phyloP scores from a whole-genome alignment of 2,797 vertebrate species.

The Mus caroli region DNA sequence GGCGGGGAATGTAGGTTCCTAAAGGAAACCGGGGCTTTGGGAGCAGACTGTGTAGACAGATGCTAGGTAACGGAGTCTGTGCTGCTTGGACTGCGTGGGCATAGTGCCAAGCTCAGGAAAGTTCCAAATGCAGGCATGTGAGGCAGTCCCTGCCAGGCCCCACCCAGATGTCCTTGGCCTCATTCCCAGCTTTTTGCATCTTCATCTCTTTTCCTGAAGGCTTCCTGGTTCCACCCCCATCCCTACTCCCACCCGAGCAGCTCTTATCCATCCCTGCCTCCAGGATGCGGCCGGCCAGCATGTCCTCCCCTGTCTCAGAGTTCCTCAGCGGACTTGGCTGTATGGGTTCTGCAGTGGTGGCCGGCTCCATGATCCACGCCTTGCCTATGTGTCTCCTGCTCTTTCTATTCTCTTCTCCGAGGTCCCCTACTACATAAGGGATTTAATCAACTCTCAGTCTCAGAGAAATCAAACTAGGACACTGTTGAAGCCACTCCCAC shows the following conservation, averaged over 20 bases:
- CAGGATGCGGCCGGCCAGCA: rapidly evolving
- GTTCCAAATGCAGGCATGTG: background rate
- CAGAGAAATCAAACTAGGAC: slow-evolving; percentile 68
- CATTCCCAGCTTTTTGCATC: background rate
- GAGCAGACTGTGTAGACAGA: background rate
- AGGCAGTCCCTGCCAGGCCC: background rate
- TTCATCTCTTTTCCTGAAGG: background rate
- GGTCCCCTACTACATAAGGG: background rate
- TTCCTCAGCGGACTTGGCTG: background rate
- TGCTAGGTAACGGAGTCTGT: background rate
- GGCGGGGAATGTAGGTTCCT: background rate
- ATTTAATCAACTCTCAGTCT: background rate
- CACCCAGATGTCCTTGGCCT: background rate
- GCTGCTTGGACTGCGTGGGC: background rate
- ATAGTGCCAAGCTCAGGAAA: background rate
- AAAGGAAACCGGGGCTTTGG: background rate
- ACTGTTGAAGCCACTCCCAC: background rate
- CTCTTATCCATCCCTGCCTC: background rate
- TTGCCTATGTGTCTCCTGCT: background rate
- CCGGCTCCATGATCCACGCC: rapidly evolving
- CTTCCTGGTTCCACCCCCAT: background rate
- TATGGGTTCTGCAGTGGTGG: background rate
- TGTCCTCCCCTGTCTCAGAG: background rate
- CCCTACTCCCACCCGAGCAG: background rate
- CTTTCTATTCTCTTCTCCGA: background rate